A percentile compares a stretch with the other conserved stretches of the same genome.
phyloP scores from a whole-genome alignment of 35 echinoderm and acorn worm genomes.

The Holothuria glaberrima region DNA sequence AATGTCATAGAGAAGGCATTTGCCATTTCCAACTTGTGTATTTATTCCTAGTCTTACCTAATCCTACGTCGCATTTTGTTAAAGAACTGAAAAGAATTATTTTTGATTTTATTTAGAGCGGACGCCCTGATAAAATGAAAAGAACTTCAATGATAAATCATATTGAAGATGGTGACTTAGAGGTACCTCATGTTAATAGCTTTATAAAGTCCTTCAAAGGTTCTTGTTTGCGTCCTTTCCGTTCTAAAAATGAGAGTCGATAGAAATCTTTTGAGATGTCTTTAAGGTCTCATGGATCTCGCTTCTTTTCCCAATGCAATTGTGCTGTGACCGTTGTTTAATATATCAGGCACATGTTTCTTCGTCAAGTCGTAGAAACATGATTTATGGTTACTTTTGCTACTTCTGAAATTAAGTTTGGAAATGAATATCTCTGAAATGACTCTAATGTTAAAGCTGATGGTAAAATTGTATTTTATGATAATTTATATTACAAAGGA shows the following conservation, averaged over 20 bases:
- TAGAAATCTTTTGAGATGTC: neutral
- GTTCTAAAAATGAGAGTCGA: neutral
- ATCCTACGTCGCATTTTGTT: neutral
- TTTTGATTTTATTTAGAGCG: constrained; percentile 8
- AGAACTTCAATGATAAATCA: neutral
- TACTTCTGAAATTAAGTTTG: too few relatives aligned
- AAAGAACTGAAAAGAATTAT: neutral
- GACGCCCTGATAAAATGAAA: neutral
- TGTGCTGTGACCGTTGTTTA: neutral
- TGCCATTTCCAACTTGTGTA: neutral
- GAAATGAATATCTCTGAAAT: neutral
- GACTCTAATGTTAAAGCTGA: neutral
- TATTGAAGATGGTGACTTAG: neutral
- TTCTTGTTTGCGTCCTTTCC: neutral
- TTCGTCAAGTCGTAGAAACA: neutral
- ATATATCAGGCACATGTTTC: neutral
- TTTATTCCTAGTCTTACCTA: too few relatives aligned
- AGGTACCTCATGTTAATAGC: neutral
- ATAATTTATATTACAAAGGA: neutral
- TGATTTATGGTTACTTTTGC: too few relatives aligned
- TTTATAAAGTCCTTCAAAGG: neutral
- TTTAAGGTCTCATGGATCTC: neutral
- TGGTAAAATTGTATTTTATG: neutral
- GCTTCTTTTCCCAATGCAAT: neutral
- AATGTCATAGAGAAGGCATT: neutral